A percentile compares a stretch with the other conserved stretches of the same genome.
Evolutionary conservation across 2,113 vertebrate genomes (phyloP).

Genomic region (Malurus melanocephalus): DNA sequence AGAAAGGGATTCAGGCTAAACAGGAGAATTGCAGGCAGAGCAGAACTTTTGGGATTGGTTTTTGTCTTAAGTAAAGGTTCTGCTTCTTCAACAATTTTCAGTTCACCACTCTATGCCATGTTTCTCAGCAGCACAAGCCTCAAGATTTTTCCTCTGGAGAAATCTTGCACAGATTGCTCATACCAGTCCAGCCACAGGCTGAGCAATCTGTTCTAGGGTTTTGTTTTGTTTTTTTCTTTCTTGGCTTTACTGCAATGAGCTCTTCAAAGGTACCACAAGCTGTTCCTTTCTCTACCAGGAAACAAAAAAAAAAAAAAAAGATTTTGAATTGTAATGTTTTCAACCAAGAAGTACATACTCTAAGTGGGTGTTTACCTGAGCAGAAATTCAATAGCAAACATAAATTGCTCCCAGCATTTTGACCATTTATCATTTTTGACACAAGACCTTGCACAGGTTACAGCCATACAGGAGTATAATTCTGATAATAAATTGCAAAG

Average conservation of each 20-base stretch:
- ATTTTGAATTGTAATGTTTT: neutral
- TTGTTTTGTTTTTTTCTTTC: neutral
- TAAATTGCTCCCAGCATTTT: neutral
- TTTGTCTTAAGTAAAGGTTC: neutral
- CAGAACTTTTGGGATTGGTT: neutral
- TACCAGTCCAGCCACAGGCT: slow-evolving; percentile 52
- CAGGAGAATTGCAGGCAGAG: neutral
- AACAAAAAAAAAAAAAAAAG: neutral
- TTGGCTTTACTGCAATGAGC: neutral
- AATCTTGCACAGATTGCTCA: slow-evolving; percentile 51
- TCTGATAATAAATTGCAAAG: neutral
- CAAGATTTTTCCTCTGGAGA: slow-evolving; percentile 39
- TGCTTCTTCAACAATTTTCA: neutral
- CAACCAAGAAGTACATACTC: neutral
- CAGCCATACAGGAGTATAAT: neutral
- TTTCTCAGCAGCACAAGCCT: neutral
- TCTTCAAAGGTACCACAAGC: slow-evolving; percentile 34
- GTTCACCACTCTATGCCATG: neutral
- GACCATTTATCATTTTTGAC: slow-evolving; percentile 40
- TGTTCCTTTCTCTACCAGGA: neutral
- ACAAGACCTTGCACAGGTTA: neutral
- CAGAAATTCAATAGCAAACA: neutral
- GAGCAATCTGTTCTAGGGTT: slow-evolving; percentile 42
- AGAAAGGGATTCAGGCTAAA: neutral
- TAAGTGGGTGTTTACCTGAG: neutral